Conservation (phyloP, 2,888 invertebrate genomes). For the Tinea pellionella region DNA sequence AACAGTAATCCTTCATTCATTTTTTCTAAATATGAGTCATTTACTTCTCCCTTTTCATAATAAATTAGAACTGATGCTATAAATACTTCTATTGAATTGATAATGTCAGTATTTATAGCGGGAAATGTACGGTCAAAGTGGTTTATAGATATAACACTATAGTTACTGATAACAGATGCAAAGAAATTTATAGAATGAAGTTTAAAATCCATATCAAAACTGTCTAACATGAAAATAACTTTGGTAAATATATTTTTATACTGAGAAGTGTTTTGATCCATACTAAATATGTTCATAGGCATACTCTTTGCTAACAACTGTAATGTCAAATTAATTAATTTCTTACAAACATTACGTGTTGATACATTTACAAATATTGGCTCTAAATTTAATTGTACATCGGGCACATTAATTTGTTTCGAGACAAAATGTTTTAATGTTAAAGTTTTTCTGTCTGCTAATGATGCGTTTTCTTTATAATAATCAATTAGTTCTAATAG, state of each 20-base stretch:
- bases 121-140: conserved; percentile 35
- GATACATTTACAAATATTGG: conserved; percentile 46
- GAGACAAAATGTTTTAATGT: conserved; percentile 56
- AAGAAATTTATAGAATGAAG: conserved; percentile 42
- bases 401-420: conserved; percentile 39
- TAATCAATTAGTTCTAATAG: conserved; percentile 50
- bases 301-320: conserved; percentile 47
- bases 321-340: conserved; percentile 39
- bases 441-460: conserved; percentile 21
- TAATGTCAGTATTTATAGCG: conserved; percentile 28
- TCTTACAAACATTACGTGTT: conserved; percentile 34
- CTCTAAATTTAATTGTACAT: conserved; percentile 46
- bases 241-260: conserved; percentile 29
- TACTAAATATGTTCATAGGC: conserved; percentile 36
- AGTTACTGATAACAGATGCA: conserved; percentile 37
- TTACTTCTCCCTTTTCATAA: conserved; percentile 42
- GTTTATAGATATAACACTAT: conserved; percentile 30
- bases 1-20: conserved; percentile 31
- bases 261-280: conserved; percentile 27
- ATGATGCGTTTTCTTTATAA: conserved; percentile 34
- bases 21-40: conserved; percentile 28
- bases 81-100: conserved; percentile 34
- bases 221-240: conserved; percentile 39
- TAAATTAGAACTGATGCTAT: conserved; percentile 34
- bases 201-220: conserved; percentile 48